A percentile compares a stretch with the other conserved stretches of the same genome.
Evolutionary conservation across 92 coral and sea anemone genomes (phyloP).

Genomic region (Phenganax marumi): DNA sequence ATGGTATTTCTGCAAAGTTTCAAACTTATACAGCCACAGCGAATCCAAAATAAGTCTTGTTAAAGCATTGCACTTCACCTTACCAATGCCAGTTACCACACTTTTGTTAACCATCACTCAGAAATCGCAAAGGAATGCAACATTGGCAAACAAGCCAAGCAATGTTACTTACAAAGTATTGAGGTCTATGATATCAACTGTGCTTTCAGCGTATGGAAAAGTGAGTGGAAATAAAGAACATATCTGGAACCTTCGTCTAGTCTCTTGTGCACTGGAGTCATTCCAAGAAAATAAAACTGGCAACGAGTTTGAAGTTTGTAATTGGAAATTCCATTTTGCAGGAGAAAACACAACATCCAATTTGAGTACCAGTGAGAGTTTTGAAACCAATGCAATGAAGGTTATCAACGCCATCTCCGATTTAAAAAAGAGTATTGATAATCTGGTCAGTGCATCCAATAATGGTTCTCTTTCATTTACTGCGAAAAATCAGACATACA

Average conservation of each 20-base stretch:
- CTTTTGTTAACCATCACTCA: slow-evolving; percentile 1
- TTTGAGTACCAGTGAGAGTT: slow-evolving; percentile 32
- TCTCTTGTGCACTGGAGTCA: slow-evolving; percentile 49
- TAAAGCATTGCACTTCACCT: slow-evolving; percentile 53
- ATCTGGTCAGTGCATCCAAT: slow-evolving; percentile 48
- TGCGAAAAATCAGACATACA: neutral
- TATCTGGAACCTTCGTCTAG: neutral
- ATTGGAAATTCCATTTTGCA: slow-evolving; percentile 44
- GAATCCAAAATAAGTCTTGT: slow-evolving; percentile 55
- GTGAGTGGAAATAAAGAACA: neutral
- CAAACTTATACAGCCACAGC: slow-evolving; percentile 62
- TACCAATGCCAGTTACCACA: slow-evolving; percentile 55
- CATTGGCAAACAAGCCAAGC: neutral
- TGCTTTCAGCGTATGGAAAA: neutral
- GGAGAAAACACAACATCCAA: slow-evolving; percentile 55
- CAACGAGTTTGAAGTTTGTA: slow-evolving; percentile 45
- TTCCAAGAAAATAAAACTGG: slow-evolving; percentile 11
- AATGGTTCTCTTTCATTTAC: slow-evolving; percentile 22
- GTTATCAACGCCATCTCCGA: slow-evolving; percentile 57
- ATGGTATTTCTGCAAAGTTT: slow-evolving; percentile 65
- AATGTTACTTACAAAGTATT: neutral
- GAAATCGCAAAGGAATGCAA: neutral
- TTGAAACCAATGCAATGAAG: slow-evolving; percentile 51
- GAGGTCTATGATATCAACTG: neutral
- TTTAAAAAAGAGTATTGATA: slow-evolving; percentile 38